A percentile compares a stretch with the other conserved stretches of the same genome.
These are phyloP conservation scores for Drosophila mimetica DNA, from an alignment of 2,888 invertebrate genomes.

Conservation along the genomic window DNA sequence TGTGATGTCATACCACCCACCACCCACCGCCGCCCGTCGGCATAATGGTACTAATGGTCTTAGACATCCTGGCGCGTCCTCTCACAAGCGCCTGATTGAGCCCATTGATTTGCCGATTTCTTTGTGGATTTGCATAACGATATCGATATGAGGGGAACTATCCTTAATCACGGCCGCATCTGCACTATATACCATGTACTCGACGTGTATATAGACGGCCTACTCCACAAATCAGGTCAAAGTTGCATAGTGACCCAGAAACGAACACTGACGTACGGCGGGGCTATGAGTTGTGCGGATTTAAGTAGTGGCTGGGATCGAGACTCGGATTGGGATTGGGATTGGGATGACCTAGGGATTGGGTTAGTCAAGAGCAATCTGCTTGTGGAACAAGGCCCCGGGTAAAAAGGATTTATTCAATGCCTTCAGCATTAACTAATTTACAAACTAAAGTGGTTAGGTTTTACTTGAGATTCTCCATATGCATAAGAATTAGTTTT, in stretches of 20 bases:
- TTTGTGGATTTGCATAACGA: constrained; percentile 26
- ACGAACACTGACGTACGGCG: constrained; percentile 53
- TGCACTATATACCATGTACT: constrained; percentile 1
- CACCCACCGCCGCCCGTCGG: constrained; percentile 37
- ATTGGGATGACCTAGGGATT: neutral
- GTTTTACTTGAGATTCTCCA: neutral
- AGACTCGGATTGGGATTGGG: constrained; percentile 4
- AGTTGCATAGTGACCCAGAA: constrained; percentile 75
- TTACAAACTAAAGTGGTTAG: neutral
- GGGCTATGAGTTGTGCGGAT: constrained; percentile 56
- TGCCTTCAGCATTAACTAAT: constrained; percentile 1
- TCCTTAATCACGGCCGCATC: neutral
- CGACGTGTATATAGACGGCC: constrained; percentile 12
- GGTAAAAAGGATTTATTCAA: neutral
- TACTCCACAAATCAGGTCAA: constrained; percentile 64
- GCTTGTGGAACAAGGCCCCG: neutral
- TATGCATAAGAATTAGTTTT: neutral
- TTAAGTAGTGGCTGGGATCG: constrained; percentile 33
- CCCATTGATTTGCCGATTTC: constrained; percentile 18
- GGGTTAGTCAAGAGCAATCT: neutral
- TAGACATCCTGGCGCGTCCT: constrained; percentile 66
- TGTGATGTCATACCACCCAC: constrained; percentile 69
- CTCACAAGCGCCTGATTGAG: constrained; percentile 6
- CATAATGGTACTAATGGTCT: constrained; percentile 61
- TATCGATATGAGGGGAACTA: neutral